A percentile compares a stretch with the other conserved stretches of the same genome.
These are phyloP conservation scores for Moxostoma hubbsi DNA, from an alignment of 2,797 vertebrate species.

Conservation along the genomic window DNA sequence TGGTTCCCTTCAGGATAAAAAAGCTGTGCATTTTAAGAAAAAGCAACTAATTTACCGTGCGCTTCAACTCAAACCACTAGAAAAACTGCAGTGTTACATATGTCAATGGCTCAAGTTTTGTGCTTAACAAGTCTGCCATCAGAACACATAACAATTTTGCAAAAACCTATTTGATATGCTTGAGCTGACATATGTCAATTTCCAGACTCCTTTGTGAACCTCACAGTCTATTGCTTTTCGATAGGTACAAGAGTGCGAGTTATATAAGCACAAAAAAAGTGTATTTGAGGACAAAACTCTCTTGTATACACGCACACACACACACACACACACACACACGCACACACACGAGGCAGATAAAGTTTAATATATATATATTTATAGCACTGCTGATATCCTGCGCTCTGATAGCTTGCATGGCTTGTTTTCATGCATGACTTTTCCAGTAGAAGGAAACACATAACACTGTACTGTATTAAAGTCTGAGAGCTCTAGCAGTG, in stretches of 20 bases:
- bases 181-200: constrained; percentile 7
- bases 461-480: constrained; percentile 38
- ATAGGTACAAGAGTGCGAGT: neutral
- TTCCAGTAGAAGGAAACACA: constrained; percentile 20
- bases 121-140: too few relatives aligned
- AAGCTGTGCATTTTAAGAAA: too few relatives aligned
- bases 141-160: neutral
- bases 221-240: constrained; percentile 8
- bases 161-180: constrained; percentile 7
- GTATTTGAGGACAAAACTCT: neutral
- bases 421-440: constrained; percentile 41
- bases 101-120: too few relatives aligned
- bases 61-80: neutral
- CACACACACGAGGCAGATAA: too few relatives aligned
- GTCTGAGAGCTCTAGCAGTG: constrained; percentile 26
- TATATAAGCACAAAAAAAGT: constrained; percentile 10
- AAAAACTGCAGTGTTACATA: too few relatives aligned
- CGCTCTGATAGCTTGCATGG: constrained; percentile 25
- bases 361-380: constrained; percentile 1
- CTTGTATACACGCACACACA: too few relatives aligned
- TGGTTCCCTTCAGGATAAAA: too few relatives aligned
- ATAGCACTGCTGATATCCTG: constrained; percentile 9
- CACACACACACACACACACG: too few relatives aligned
- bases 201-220: neutral
- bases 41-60: neutral